A percentile compares a stretch with the other conserved stretches of the same genome.
Conservation (phyloP, 2,113 vertebrate genomes). For the Heterotis niloticus region DNA sequence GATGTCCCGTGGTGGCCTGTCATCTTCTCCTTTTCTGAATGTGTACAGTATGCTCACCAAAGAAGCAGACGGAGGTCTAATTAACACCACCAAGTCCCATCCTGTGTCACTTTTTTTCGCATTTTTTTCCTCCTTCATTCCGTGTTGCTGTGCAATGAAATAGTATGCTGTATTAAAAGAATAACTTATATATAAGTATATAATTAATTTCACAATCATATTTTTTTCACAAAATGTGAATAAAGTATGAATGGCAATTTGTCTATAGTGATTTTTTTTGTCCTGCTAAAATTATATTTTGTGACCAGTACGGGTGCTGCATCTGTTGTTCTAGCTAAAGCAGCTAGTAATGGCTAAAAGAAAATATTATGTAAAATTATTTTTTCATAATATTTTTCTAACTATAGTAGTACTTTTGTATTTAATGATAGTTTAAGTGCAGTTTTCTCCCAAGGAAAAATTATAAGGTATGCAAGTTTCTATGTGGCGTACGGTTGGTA, state of each 20-base stretch:
- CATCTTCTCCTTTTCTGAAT: slow-evolving; percentile 35
- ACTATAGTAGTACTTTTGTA: background rate
- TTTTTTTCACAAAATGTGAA: background rate
- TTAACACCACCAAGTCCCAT: slow-evolving; percentile 6
- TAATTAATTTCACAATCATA: background rate
- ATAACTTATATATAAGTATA: background rate
- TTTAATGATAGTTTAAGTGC: too few species aligned
- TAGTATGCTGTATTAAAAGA: background rate
- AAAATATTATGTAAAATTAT: too few species aligned
- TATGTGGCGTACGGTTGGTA: background rate
- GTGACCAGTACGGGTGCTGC: too few species aligned
- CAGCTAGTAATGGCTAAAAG: background rate
- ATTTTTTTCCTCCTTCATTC: slow-evolving; percentile 19
- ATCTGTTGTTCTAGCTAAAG: slow-evolving; percentile 3
- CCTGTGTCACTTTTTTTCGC: slow-evolving; percentile 2
- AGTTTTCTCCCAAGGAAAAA: background rate
- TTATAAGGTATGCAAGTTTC: slow-evolving; percentile 3
- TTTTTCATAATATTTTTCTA: slow-evolving; percentile 14
- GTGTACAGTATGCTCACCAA: slow-evolving; percentile 8
- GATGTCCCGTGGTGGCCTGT: background rate
- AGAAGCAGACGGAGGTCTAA: slow-evolving; percentile 25
- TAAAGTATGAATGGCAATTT: background rate
- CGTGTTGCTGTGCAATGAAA: background rate
- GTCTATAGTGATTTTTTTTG: background rate
- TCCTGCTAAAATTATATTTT: too few species aligned